Evolutionary conservation across 2,113 vertebrate genomes (phyloP).

Genomic region (Podarcis cretensis): DNA sequence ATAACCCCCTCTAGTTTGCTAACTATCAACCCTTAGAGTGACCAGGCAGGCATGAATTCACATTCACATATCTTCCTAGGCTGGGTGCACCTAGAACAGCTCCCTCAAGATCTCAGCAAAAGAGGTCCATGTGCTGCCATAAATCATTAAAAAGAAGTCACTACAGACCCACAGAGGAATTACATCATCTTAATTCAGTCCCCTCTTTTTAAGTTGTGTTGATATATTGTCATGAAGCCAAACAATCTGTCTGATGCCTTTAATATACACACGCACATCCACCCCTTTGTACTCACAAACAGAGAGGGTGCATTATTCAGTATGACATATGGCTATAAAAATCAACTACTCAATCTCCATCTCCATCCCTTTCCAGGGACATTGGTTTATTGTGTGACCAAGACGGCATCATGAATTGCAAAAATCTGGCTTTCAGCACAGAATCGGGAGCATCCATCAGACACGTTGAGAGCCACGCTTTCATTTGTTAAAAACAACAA

Average conservation of each 20-base stretch:
- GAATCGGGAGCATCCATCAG: background rate
- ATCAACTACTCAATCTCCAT: background rate
- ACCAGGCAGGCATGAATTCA: background rate
- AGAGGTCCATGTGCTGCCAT: background rate
- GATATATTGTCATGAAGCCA: conserved; percentile 18
- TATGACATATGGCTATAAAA: background rate
- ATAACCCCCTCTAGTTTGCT: background rate
- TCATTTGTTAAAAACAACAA: background rate
- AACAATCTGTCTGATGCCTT: background rate
- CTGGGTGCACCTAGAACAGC: background rate
- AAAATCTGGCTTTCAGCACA: background rate
- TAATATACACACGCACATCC: background rate
- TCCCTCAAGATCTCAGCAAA: background rate
- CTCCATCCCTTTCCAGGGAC: background rate
- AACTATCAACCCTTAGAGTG: background rate
- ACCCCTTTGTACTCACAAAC: background rate
- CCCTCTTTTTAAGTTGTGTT: background rate
- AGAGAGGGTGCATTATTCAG: conserved; percentile 1
- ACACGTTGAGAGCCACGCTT: background rate
- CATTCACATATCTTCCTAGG: background rate
- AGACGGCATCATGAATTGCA: background rate
- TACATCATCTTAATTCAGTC: conserved; percentile 20
- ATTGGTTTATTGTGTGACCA: background rate
- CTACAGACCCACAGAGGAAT: background rate
- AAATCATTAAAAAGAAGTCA: conserved; percentile 13